Evolutionary conservation across 2,113 vertebrate genomes (phyloP).

Genomic region (Sciurus niger): DNA sequence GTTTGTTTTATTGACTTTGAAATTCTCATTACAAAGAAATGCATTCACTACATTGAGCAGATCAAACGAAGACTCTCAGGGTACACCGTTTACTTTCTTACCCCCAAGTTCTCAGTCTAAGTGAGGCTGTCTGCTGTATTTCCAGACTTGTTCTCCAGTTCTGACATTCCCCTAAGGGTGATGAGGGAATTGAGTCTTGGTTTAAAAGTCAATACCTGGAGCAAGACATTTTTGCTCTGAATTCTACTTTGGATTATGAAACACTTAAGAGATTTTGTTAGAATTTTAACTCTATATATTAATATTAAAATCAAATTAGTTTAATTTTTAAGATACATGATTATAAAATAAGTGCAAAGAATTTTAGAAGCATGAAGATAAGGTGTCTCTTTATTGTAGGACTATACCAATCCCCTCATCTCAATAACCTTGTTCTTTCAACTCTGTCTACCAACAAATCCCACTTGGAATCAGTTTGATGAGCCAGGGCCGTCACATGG

Average conservation of each 20-base stretch:
- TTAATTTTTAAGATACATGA: neutral
- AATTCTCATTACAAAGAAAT: neutral
- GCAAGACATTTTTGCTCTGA: slow-evolving; percentile 17
- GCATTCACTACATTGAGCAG: neutral
- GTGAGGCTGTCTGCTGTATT: neutral
- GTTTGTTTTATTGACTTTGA: slow-evolving; percentile 24
- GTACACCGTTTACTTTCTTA: neutral
- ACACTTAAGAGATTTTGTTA: neutral
- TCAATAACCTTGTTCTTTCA: neutral
- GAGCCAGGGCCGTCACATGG: neutral
- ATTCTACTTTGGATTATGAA: neutral
- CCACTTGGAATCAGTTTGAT: neutral
- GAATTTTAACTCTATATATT: neutral
- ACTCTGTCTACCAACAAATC: neutral
- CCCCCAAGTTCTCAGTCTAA: neutral
- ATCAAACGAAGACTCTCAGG: neutral
- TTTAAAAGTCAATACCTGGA: neutral
- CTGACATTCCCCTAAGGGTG: neutral
- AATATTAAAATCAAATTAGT: neutral
- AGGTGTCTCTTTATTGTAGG: neutral
- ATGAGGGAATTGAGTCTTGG: neutral
- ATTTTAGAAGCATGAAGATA: neutral
- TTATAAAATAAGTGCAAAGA: neutral
- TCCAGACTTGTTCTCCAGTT: neutral
- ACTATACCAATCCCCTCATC: neutral